phyloP scores from a whole-genome alignment of 2,797 vertebrate species.

The Gila robusta region DNA sequence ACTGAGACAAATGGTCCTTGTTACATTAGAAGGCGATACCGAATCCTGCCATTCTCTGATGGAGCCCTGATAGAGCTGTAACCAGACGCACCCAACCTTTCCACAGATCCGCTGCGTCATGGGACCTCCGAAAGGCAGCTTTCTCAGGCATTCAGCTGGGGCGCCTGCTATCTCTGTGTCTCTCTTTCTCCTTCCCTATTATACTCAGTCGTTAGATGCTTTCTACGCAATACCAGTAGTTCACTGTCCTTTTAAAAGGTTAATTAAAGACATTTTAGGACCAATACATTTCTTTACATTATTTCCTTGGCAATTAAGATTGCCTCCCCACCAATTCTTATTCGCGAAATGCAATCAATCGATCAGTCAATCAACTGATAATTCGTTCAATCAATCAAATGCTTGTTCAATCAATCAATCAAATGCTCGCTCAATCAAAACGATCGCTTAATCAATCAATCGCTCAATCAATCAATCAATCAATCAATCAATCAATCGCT shows the following conservation, averaged over 20 bases:
- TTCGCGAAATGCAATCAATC: neutral
- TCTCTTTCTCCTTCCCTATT: constrained; percentile 31
- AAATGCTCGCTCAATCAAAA: no score
- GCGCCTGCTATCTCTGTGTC: constrained; percentile 45
- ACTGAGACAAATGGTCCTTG: constrained; percentile 85
- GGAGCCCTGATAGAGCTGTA: constrained; percentile 81
- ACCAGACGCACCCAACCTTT: constrained; percentile 81
- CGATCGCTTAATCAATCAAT: neutral
- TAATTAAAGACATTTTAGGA: neutral
- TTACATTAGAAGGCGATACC: constrained; percentile 81
- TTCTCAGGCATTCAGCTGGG: constrained; percentile 62
- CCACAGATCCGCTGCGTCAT: constrained; percentile 75
- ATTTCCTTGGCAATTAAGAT: neutral
- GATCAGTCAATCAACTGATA: no score
- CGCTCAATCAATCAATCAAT: neutral
- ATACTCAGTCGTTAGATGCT: neutral
- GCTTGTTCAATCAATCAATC: no score
- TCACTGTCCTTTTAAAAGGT: neutral
- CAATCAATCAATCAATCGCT: accelerated
- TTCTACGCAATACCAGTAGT: constrained; percentile 21
- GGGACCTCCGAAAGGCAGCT: constrained; percentile 62
- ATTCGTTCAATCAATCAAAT: neutral
- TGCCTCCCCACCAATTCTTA: neutral
- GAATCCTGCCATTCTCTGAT: constrained; percentile 80
- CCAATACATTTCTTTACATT: neutral